A percentile compares a stretch with the other conserved stretches of the same genome.
phyloP scores from a whole-genome alignment of 2,888 invertebrate genomes.

The Mythimna lalbum region DNA sequence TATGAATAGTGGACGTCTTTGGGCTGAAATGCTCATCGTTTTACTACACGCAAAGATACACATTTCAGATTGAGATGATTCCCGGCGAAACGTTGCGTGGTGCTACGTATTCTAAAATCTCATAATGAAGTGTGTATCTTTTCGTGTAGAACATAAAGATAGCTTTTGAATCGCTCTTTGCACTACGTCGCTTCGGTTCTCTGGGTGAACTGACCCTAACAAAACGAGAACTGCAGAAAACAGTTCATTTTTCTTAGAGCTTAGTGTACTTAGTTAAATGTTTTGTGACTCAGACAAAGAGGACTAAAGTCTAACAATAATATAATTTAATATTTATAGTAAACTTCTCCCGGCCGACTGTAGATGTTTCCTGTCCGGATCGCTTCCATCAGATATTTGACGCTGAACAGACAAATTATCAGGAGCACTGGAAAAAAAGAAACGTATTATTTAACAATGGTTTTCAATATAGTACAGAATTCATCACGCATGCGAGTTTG shows the following conservation, averaged over 20 bases:
- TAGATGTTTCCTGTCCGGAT: conserved; percentile 85
- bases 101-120: no score
- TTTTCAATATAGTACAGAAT: no score
- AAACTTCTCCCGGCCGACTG: conserved; percentile 83
- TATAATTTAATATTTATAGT: conserved; percentile 77
- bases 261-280: not conserved
- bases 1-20: no score
- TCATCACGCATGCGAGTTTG: no score
- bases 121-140: no score
- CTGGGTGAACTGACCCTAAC: not conserved
- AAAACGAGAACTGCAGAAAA: not conserved
- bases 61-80: no score
- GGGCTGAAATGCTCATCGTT: no score
- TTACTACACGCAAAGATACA: no score
- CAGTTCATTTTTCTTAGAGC: not conserved
- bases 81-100: no score
- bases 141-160: no score
- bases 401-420: conserved; percentile 85
- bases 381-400: conserved; percentile 87
- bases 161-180: no score
- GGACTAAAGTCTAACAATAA: conserved; percentile 41
- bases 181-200: no score
- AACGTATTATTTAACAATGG: not conserved
- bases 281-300: conserved; percentile 10
- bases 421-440: conserved; percentile 82